Base-by-base conservation (phyloP, 2,113 vertebrate genomes). In the Ovis aries region DNA sequence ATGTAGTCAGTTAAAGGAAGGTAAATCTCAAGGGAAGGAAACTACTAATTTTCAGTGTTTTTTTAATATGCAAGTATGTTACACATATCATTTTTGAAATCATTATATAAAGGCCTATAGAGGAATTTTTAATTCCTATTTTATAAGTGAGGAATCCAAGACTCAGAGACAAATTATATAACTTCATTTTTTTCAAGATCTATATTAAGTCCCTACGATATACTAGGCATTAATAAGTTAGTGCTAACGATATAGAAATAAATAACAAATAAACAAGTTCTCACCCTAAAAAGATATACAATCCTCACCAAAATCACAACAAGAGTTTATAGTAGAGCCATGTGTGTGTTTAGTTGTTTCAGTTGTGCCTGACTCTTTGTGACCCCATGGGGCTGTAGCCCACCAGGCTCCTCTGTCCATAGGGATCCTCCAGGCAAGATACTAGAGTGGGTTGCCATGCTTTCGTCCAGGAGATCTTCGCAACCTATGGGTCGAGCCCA, bases 191-290 rank as follows among this genome's bases (percentile, higher is more conserved):
- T 96, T 94, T 92, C 36, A 82, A 95, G 12, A 88, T n/a, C 80
- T 45, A 59, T 52, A 59, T 91, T 88, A 95, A 83, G 36, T 10
- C 36, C 21, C 84, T 78, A 45, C 7, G 5, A 78, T 48, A 11
- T 53, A 90, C 52, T 31, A 90, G 52, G 10, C 87, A 93, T 97
- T 82, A 93, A 74, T 82, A 93, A 95, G 29, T 90, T 87, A 74
- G 23, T 71, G 10, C n/a, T 90, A 87, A 90, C 8, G 25, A 87
- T 59, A 86, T 7, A 93, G 64, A 83, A 78, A 27, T 16, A 93
- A 97, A 71, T 80, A 90, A 93, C 40, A 71, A 67, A 67, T 9
- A 67, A 36, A 67, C 64, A 36, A 67, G 52, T 40, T 86, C 62
- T 55, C 71, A 4, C 36, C 71, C 67, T 81, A 60, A 90, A 60